Evolutionary conservation across 2,888 invertebrate genomes (phyloP).

Genomic region (Xestia rhomboidea): DNA sequence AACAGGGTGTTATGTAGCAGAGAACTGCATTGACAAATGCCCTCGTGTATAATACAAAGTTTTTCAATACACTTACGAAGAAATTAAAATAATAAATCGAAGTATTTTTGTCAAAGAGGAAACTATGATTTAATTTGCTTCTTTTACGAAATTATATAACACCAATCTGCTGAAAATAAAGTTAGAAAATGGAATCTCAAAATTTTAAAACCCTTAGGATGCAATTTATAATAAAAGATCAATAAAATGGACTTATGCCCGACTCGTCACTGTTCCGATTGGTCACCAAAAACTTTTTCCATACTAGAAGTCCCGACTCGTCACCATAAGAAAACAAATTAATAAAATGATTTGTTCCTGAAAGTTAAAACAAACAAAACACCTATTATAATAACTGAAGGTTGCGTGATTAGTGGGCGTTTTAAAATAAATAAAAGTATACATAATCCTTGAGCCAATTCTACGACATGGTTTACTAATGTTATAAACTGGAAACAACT

Average conservation of each 20-base stretch:
- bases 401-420: slow-evolving; percentile 34
- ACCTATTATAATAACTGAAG: background rate
- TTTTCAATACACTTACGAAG: background rate
- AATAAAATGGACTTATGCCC: no score
- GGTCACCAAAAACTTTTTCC: no score
- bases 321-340: no score
- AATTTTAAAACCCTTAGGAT: background rate
- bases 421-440: slow-evolving; percentile 46
- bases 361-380: background rate
- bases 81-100: no score
- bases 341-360: background rate
- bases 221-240: background rate
- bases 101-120: background rate
- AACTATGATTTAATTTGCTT: no score
- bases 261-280: no score
- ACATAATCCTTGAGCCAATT: slow-evolving; percentile 25
- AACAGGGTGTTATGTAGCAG: no score
- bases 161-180: background rate
- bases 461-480: slow-evolving; percentile 29
- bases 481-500: slow-evolving; percentile 18
- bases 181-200: background rate
- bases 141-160: background rate
- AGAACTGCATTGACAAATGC: no score
- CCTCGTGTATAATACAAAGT: no score
- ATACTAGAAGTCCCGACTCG: no score